These are phyloP conservation scores for Microcaecilia unicolor DNA, from an alignment of 2,797 vertebrate species.

Conservation along the genomic window DNA sequence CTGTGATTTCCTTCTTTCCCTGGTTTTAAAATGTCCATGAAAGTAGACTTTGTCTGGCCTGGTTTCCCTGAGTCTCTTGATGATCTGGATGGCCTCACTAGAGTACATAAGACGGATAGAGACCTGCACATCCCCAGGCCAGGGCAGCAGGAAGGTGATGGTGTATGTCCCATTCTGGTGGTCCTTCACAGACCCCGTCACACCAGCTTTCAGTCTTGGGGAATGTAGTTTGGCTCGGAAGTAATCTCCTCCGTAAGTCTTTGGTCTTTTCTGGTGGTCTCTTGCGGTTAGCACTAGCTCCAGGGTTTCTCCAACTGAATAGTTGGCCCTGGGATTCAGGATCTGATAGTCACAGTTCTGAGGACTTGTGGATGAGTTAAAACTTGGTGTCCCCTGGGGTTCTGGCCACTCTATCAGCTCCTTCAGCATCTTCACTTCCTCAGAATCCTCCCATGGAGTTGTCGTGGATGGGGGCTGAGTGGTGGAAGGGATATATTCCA, in stretches of 20 bases:
- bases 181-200: conserved; percentile 24
- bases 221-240: conserved; percentile 32
- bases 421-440: not conserved
- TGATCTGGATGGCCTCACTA: conserved; percentile 32
- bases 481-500: not conserved
- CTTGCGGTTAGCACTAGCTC: conserved; percentile 19
- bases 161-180: conserved; percentile 39
- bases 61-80: conserved; percentile 18
- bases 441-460: too few species aligned
- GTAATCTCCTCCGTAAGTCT: conserved; percentile 35
- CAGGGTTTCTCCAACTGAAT: conserved; percentile 21
- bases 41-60: conserved; percentile 32
- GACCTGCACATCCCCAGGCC: conserved; percentile 26
- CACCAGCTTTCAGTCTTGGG: conserved; percentile 22
- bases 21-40: conserved; percentile 21
- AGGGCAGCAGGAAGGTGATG: conserved; percentile 26
- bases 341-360: conserved; percentile 10
- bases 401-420: not conserved
- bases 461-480: not conserved
- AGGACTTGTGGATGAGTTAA: not conserved
- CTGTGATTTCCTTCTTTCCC: not conserved
- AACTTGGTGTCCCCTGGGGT: not conserved
- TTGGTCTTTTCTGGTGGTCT: conserved; percentile 20
- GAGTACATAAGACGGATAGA: conserved; percentile 38
- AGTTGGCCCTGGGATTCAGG: not conserved